Evolutionary conservation across 2,888 invertebrate genomes (phyloP).

Genomic region (Sinhomidia bicolor): DNA sequence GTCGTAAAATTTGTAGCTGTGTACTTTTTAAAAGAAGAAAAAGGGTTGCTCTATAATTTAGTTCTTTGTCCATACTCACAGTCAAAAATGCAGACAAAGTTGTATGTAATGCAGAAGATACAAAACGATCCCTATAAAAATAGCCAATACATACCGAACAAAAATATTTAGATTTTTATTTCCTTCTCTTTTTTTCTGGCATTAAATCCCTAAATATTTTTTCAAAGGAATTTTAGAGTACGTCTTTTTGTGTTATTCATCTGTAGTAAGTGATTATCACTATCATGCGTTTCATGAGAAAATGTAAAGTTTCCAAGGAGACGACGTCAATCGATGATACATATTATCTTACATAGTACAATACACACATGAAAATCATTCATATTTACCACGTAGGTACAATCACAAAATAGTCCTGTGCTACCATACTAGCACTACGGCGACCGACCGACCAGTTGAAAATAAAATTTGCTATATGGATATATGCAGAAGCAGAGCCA

Average conservation of each 20-base stretch:
- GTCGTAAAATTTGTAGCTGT: neutral
- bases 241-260: neutral
- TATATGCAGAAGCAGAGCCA: too few relatives aligned
- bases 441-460: neutral
- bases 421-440: neutral
- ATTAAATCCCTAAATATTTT: neutral
- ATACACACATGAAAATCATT: too few relatives aligned
- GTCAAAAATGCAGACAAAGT: constrained; percentile 11
- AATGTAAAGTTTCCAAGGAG: constrained; percentile 3
- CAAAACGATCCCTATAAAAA: neutral
- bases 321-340: constrained; percentile 44
- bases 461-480: constrained; percentile 5
- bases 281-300: neutral
- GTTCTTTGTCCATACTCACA: constrained; percentile 70
- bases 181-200: neutral
- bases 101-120: neutral
- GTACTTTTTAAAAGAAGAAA: neutral
- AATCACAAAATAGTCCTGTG: too few relatives aligned
- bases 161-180: neutral
- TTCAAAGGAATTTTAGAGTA: neutral
- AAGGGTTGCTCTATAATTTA: constrained; percentile 65
- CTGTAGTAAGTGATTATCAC: neutral
- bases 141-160: neutral
- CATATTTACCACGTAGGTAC: too few relatives aligned
- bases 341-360: too few relatives aligned